Base-by-base conservation (phyloP, 1,140 invertebrate genomes). In the Nymphalis io region DNA sequence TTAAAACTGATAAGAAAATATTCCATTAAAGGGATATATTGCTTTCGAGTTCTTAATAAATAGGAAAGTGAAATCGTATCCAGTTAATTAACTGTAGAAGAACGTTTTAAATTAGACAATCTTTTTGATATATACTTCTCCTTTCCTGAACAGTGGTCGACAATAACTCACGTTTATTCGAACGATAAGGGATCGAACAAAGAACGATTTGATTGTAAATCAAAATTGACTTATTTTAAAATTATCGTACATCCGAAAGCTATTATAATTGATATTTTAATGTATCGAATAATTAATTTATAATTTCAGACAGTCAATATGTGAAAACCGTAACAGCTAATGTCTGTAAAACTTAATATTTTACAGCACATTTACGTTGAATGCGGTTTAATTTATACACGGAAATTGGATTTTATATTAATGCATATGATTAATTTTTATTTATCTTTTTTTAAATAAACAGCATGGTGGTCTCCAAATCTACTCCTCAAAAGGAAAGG, bases 141-240 rank as follows among this genome's bases (percentile, higher is more conserved):
- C 61, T 59, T 75, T 78, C 76, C 76, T 71, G 78, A 82, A 70
- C 82, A 79, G 72, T 74, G 79, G 74, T 76, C 68, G 67, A 59
- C 76, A 72, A 83, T 87, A 87, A 84, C 70, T 87, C 83, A 85
- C 75, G 59, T 84, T 85, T 82, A 87, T 87, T 85, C 82, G 79
- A 71, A 72, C 78, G 83, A 83, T 84, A 85, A 85, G 77, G 76
- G 74, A 78, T 48, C 61, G 79, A 74, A 84, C 79, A 84, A 87
- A 85, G 79, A 81, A 78, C 74, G 53, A 33, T 65, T 62, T 38
- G 73, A 68, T 68, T 69, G 71, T 85, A 83, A 85, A 87, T 85
- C 85, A 84, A 80, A 80, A 74, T 71, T 60, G 57, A 64, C 60
- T n/a, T 67, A 39, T 64, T 66, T 66, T 61, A 60, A 71, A 60